Evolutionary conservation across 2,113 vertebrate genomes (phyloP), one percentile per base, ranked within the genome.

Genomic region (Anoplopoma fimbria): DNA sequence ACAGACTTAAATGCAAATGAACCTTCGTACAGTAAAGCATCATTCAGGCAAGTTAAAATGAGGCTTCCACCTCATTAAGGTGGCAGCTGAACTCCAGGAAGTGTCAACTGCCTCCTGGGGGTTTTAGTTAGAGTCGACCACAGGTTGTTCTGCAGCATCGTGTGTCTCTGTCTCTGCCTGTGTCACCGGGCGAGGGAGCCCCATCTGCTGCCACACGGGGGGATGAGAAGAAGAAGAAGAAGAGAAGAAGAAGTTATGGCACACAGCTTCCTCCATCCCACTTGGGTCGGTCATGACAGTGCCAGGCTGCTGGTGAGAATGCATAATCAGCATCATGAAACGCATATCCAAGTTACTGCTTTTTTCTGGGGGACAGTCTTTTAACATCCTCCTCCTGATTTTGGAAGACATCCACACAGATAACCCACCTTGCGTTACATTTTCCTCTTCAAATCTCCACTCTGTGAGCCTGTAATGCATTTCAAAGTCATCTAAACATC

Each of bases 191-290:
- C 64, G 68, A 23, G 60, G 76, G 73, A 89, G 87, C 62, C 72
- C 80, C 78, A 83, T 82, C 82, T 91, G 88, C 85, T 53, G 60
- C 75, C 75, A 61, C 73, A 57, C 49, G 29, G 78, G 69, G 21
- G 77, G 65, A 76, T n/a, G 51, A 64, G n/a, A n/a, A 34, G 81
- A 60, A 51, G 57, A 29, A 53, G 45, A 23, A n/a, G 5, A n/a
- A n/a, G n/a, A 34, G 81, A 60, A 51, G 57, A 29, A 53, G 45
- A 23, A n/a, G 5, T 33, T 68, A 78, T 49, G 73, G 74, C 69
- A 62, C 64, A 31, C 64, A 27, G 68, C 19, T 62, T 69, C 57
- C 77, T 71, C 47, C 61, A 17, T 81, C 68, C 67, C 77, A 57
- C 77, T 75, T 60, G 73, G 79, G 74, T 72, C 53, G 70, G 42